Conservation (phyloP, 1,140 invertebrate genomes). For the Tetragonula clypearis region DNA sequence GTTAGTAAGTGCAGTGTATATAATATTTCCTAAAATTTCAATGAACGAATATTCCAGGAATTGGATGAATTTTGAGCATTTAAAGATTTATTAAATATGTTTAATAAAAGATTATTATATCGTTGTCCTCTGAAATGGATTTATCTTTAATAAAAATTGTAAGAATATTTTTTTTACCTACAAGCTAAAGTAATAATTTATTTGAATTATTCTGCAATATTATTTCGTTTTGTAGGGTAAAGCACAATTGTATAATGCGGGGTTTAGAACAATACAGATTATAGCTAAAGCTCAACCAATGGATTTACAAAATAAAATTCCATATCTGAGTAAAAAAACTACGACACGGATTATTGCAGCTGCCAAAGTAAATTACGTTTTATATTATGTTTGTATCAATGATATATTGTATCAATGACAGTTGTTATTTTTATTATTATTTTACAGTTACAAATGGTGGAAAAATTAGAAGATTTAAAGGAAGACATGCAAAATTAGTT, state of each 20-base stretch:
- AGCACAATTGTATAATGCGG: slow-evolving; percentile 92
- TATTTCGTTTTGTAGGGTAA: slow-evolving; percentile 84
- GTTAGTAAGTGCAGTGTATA: slow-evolving; percentile 50
- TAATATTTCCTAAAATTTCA: slow-evolving; percentile 4
- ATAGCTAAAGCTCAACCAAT: slow-evolving; percentile 88
- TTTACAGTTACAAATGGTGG: slow-evolving; percentile 88
- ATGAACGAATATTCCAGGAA: slow-evolving; percentile 79
- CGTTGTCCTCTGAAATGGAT: slow-evolving; percentile 90
- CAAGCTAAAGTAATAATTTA: slow-evolving; percentile 29
- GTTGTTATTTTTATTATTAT: slow-evolving; percentile 29
- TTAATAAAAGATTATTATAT: slow-evolving; percentile 87
- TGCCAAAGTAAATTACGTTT: slow-evolving; percentile 86
- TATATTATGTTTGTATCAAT: slow-evolving; percentile 30
- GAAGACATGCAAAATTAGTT: slow-evolving; percentile 90
- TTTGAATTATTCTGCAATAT: slow-evolving; percentile 7
- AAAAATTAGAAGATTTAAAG: slow-evolving; percentile 90
- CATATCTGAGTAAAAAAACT: slow-evolving; percentile 86
- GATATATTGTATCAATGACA: slow-evolving; percentile 10
- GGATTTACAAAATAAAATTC: slow-evolving; percentile 85
- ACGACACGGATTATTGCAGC: slow-evolving; percentile 91
- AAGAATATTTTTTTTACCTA: slow-evolving; percentile 55
- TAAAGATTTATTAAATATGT: slow-evolving; percentile 86
- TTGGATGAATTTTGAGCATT: slow-evolving; percentile 92
- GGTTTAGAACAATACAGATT: slow-evolving; percentile 88
- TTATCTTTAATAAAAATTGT: slow-evolving; percentile 92